These are phyloP conservation scores for Lacerta viridis DNA, from an alignment of 2,797 vertebrate species.

Conservation along the genomic window DNA sequence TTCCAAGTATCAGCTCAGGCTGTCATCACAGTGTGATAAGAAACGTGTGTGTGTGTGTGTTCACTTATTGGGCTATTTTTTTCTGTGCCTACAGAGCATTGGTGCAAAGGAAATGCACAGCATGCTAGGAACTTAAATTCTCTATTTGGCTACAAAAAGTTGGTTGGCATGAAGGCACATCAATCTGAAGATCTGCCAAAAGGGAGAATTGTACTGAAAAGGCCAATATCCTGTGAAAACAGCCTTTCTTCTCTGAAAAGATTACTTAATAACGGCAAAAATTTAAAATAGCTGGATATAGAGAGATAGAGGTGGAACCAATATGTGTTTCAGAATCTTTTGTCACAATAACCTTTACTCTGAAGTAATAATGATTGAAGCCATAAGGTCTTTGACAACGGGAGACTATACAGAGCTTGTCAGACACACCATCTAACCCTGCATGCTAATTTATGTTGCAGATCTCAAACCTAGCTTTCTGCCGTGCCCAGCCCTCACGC, in stretches of 20 bases:
- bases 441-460: neutral
- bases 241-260: constrained; percentile 5
- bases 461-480: neutral
- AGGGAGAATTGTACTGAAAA: neutral
- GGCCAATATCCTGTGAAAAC: neutral
- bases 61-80: too few species aligned
- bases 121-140: constrained; percentile 1
- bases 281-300: constrained; percentile 24
- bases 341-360: neutral
- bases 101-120: neutral
- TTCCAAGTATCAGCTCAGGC: too few species aligned
- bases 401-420: neutral
- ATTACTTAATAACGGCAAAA: neutral
- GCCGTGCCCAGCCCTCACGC: neutral
- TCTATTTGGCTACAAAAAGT: constrained; percentile 18
- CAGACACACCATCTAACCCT: neutral
- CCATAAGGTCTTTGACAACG: neutral
- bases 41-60: too few species aligned
- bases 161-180: neutral
- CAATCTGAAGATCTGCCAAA: constrained; percentile 8
- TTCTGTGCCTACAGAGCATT: neutral
- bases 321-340: neutral
- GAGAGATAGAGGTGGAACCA: too few species aligned
- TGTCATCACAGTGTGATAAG: too few species aligned
- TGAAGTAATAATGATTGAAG: neutral